Conservation (phyloP, 2,797 vertebrate species). For the Hemibagrus guttatus region DNA sequence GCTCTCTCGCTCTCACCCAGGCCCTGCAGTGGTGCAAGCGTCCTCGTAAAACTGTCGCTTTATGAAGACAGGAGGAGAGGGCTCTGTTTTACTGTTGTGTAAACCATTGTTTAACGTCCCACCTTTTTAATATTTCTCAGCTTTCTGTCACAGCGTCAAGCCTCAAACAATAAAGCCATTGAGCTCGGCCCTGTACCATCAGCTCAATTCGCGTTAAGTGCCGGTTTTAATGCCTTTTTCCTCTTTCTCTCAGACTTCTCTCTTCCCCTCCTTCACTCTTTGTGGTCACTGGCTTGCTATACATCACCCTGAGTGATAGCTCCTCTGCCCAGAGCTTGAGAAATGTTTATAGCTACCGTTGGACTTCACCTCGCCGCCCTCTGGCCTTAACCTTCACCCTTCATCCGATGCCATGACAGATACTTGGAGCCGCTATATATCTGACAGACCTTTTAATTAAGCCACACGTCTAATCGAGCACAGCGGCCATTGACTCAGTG, state of each 20-base stretch:
- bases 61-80: slow-evolving; percentile 70
- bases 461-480: slow-evolving; percentile 61
- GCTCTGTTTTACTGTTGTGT: slow-evolving; percentile 72
- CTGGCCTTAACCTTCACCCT: slow-evolving; percentile 56
- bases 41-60: slow-evolving; percentile 54
- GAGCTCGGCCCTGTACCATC: slow-evolving; percentile 68
- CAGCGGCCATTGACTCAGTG: slow-evolving; percentile 71
- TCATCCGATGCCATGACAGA: slow-evolving; percentile 40
- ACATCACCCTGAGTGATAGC: slow-evolving; percentile 45
- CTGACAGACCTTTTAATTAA: slow-evolving; percentile 75
- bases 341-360: slow-evolving; percentile 53
- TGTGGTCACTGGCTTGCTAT: slow-evolving; percentile 30
- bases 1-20: slow-evolving; percentile 29
- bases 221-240: slow-evolving; percentile 59
- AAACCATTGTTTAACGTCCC: slow-evolving; percentile 79
- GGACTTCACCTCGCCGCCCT: slow-evolving; percentile 55
- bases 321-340: slow-evolving; percentile 47
- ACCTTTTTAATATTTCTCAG: slow-evolving; percentile 72
- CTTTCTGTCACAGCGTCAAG: slow-evolving; percentile 71
- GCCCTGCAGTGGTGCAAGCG: slow-evolving; percentile 17
- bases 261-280: slow-evolving; percentile 26
- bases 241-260: slow-evolving; percentile 4
- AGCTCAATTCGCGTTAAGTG: slow-evolving; percentile 52
- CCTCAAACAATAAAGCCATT: slow-evolving; percentile 77
- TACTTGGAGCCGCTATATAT: slow-evolving; percentile 61